Evolutionary conservation across 2,888 invertebrate species (phyloP).

Genomic region (Apodemia duryi): DNA sequence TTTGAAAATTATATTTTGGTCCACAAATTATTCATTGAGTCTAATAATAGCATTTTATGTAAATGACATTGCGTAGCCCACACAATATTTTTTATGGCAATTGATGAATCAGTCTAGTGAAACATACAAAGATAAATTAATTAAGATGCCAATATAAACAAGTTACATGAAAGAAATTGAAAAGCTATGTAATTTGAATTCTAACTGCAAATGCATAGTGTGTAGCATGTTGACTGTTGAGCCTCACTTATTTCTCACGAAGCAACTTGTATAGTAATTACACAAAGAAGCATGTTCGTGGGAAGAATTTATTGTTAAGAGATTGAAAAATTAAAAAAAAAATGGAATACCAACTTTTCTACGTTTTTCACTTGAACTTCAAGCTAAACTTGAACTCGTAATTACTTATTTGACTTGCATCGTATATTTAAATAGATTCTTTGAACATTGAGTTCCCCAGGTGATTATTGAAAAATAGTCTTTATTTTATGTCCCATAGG

Average conservation of each 20-base stretch:
- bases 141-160: not conserved
- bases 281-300: conserved; percentile 24
- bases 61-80: no score
- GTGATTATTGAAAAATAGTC: conserved; percentile 16
- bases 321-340: conserved; percentile 33
- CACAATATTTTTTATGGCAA: no score
- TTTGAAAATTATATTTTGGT: no score
- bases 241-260: not conserved
- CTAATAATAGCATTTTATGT: no score
- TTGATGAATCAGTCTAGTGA: no score
- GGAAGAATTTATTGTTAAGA: conserved; percentile 37
- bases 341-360: not conserved
- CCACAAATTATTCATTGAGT: no score
- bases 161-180: not conserved
- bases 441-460: conserved; percentile 1
- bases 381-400: conserved; percentile 16
- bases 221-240: no score
- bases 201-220: not conserved
- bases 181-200: not conserved
- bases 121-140: not conserved
- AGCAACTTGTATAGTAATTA: not conserved
- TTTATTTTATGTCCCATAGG: conserved; percentile 22
- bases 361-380: conserved; percentile 4
- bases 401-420: conserved; percentile 24
- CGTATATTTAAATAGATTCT: conserved; percentile 16